Evolutionary conservation across 2,888 invertebrate species (phyloP), one percentile per base, ranked within the genome.

Genomic region (Drosophila mercatorum): DNA sequence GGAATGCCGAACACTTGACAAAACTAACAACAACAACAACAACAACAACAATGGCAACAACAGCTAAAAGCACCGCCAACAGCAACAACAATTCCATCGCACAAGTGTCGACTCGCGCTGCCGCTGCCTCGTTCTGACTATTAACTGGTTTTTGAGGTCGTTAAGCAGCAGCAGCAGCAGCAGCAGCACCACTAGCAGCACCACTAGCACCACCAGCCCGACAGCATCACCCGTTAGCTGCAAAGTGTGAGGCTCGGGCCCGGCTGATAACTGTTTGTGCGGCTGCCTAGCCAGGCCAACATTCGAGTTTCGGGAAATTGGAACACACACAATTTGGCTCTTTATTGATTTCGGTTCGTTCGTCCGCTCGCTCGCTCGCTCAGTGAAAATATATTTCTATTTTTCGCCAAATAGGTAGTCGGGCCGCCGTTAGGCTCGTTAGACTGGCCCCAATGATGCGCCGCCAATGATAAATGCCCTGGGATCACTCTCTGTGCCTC

Each of bases 141-240:
- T 62, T 43, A 72, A 75, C 82, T 81, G 82, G 82, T 80, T 80
- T 81, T 81, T 81, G 82, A 81, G 82, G 82, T 81, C 80, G 82
- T 75, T 81, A 79, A 72, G 75, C 79, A 67, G 78, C 51, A 41
- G 14, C 53, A 60, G 22, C 53, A 60, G 22, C 17, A 17, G 17
- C 17, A 17, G 17, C 17, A 17, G 17, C 17, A 17, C 44, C 14
- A 44, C 4, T 34, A 65, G 0, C 14, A 57, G 26, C 31, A 44
- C 11, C 40, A 52, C 11, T 43, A 53, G 5, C 41, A 41, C 17
- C 75, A 44, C 11, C 64, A 52, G 64, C 57, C 46, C 64, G 36
- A 70, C 70, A 75, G 67, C 75, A 75, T 69, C 79, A 69, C 51
- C 76, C 79, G 76, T 76, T 79, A 76, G 64, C 68, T 74, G 49